Evolutionary conservation across 2,888 invertebrate genomes (phyloP).

Genomic region (Phaedon cochleariae): DNA sequence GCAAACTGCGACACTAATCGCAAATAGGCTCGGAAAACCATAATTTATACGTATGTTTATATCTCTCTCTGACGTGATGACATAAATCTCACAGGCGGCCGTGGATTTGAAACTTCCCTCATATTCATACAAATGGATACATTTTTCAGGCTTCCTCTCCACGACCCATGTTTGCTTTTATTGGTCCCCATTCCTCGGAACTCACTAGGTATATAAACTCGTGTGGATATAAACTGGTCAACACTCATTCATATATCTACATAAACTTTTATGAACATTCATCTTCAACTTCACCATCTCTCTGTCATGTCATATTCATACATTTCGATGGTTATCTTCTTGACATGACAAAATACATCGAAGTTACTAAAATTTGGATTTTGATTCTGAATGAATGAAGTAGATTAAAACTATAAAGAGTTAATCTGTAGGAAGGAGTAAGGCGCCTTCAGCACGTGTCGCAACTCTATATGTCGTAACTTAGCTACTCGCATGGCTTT

Average conservation of each 20-base stretch:
- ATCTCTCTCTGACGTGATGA: constrained; percentile 46
- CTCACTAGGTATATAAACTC: constrained; percentile 35
- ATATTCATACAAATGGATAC: constrained; percentile 46
- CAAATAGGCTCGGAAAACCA: constrained; percentile 48
- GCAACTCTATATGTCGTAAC: too few species aligned
- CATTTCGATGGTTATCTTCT: too few species aligned
- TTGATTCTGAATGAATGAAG: too few species aligned
- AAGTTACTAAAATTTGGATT: too few species aligned
- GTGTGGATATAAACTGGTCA: constrained; percentile 29
- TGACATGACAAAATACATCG: too few species aligned
- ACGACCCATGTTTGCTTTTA: constrained; percentile 32
- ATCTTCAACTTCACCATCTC: too few species aligned
- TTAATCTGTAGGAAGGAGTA: too few species aligned
- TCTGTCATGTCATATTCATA: too few species aligned
- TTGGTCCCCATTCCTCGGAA: constrained; percentile 28
- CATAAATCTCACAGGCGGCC: constrained; percentile 50
- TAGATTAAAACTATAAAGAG: too few species aligned
- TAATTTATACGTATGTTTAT: constrained; percentile 53
- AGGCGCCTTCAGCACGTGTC: too few species aligned
- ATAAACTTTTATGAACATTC: too few species aligned
- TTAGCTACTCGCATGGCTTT: too few species aligned
- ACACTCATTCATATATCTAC: not conserved
- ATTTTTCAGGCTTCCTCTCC: constrained; percentile 34
- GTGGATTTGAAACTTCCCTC: constrained; percentile 40
- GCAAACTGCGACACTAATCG: constrained; percentile 30